These are phyloP conservation scores for Martes martes DNA, from an alignment of 2,113 vertebrate species.

Conservation along the genomic window DNA sequence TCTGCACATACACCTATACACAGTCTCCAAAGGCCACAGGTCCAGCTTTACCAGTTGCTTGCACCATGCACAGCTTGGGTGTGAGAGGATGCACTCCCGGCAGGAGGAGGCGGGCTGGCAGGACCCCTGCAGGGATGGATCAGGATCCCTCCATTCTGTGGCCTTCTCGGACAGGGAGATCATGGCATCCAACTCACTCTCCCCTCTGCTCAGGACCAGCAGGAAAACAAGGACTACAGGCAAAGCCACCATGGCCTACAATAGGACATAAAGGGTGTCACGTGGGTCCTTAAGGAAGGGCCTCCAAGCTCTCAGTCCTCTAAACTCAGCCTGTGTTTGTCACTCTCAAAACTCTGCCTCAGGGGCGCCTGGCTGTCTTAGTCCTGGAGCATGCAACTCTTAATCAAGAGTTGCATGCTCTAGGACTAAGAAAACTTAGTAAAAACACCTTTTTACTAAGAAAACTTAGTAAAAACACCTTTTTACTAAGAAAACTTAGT, in stretches of 20 bases:
- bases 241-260: conserved; percentile 69
- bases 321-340: background rate
- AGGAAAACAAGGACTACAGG: conserved; percentile 57
- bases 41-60: conserved; percentile 75
- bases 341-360: background rate
- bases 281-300: background rate
- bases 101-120: conserved; percentile 77
- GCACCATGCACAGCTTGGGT: conserved; percentile 81
- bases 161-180: background rate
- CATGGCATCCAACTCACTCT: conserved; percentile 15
- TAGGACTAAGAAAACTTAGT: too few species aligned
- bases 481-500: too few species aligned
- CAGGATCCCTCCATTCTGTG: background rate
- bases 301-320: background rate
- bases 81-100: conserved; percentile 75
- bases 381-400: background rate
- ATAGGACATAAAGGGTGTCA: background rate
- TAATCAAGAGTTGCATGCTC: background rate
- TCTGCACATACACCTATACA: background rate
- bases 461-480: too few species aligned
- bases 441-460: too few species aligned
- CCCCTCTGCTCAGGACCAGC: conserved; percentile 48
- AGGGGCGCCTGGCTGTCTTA: background rate
- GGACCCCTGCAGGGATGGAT: background rate
- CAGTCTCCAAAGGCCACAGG: background rate